A percentile compares a stretch with the other conserved stretches of the same genome.
phyloP scores from a whole-genome alignment of 1,140 invertebrate genomes.

The Phthorimaea operculella region DNA sequence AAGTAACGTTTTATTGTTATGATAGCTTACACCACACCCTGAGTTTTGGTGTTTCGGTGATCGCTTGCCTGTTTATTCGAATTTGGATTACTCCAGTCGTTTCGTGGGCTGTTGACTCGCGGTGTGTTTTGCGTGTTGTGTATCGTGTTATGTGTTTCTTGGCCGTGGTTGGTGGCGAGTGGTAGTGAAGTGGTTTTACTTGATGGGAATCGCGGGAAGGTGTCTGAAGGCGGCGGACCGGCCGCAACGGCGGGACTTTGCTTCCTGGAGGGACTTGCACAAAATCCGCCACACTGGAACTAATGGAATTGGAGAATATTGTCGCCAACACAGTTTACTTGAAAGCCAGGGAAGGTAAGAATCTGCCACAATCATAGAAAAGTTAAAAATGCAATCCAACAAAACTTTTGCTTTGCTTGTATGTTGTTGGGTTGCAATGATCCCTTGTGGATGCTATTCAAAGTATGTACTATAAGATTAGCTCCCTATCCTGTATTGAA shows the following conservation, averaged over 20 bases:
- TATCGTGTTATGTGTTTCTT: constrained; percentile 41
- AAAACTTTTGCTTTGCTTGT: no score
- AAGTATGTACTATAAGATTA: no score
- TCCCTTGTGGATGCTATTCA: no score
- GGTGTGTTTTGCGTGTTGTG: constrained; percentile 25
- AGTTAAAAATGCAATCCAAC: no score
- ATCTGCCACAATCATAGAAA: no score
- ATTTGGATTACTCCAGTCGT: no score
- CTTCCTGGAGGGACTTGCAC: constrained; percentile 55
- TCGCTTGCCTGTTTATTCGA: constrained; percentile 42
- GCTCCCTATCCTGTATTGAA: no score
- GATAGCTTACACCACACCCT: constrained; percentile 47
- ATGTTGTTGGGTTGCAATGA: no score
- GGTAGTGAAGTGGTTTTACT: constrained; percentile 25
- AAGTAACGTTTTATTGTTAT: constrained; percentile 29
- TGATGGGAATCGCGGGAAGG: constrained; percentile 51
- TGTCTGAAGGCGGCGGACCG: constrained; percentile 40
- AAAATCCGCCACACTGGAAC: constrained; percentile 91
- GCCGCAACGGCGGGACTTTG: constrained; percentile 57
- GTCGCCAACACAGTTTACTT: constrained; percentile 99
- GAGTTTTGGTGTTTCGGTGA: constrained; percentile 21
- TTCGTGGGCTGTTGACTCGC: neutral
- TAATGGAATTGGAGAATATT: constrained; percentile 99
- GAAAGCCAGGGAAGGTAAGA: constrained; percentile 98
- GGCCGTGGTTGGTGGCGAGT: constrained; percentile 17